Percentiles rank a stretch among this genome's conserved stretches.
These are phyloP conservation scores for Sus cebifrons DNA, from an alignment of 2,797 vertebrate species.

Conservation along the genomic window DNA sequence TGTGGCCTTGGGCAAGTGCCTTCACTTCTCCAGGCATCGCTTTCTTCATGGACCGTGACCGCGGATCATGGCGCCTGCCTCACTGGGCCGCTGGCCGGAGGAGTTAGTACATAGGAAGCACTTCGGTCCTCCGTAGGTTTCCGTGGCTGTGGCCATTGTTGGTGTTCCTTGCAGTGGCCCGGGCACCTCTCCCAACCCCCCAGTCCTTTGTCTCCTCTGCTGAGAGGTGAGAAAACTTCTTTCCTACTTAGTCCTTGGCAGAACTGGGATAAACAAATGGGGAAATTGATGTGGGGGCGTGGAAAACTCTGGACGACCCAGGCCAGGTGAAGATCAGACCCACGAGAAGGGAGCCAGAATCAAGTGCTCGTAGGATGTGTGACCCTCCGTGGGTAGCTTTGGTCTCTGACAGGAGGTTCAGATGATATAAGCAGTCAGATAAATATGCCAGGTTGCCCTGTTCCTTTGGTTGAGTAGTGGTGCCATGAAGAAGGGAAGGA, in stretches of 20 bases:
- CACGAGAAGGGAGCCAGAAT: not conserved
- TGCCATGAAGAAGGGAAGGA: too few relatives aligned
- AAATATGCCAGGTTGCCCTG: rapidly evolving
- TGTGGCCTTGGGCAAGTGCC: not conserved
- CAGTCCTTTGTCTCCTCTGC: not conserved
- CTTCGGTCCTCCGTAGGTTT: rapidly evolving
- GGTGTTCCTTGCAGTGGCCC: not conserved
- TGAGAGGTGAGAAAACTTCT: not conserved
- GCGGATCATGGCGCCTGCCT: not conserved
- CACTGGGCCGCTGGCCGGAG: not conserved
- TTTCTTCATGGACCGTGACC: not conserved
- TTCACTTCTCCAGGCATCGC: not conserved
- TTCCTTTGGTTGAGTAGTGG: too few relatives aligned
- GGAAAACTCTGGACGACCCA: not conserved
- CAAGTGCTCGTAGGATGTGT: not conserved
- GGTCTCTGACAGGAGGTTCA: not conserved
- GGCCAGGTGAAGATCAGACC: not conserved
- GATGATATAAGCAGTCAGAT: not conserved
- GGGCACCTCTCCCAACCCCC: not conserved
- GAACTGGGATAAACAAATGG: not conserved
- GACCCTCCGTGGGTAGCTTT: not conserved
- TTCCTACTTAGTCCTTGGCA: not conserved
- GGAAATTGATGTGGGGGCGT: not conserved
- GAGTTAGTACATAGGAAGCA: not conserved
- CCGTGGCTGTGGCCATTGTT: not conserved